Percentiles rank a stretch among this genome's conserved stretches.
Evolutionary conservation across 2,888 invertebrate genomes (phyloP).

Genomic region (Smittia sp.): DNA sequence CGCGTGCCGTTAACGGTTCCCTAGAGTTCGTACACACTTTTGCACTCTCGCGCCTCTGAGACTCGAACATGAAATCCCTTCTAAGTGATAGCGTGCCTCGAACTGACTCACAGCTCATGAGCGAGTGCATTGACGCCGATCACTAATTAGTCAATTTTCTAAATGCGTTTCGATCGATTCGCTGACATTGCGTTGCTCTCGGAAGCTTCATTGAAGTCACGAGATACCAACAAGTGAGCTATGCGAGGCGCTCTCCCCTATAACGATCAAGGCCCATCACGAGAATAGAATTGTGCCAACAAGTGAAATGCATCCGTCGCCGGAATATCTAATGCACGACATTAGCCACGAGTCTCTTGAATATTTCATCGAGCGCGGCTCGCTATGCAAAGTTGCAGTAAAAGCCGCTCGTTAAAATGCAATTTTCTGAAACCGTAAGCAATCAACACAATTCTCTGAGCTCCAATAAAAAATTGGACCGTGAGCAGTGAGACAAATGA

Average conservation of each 20-base stretch:
- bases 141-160: conserved; percentile 31
- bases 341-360: not conserved
- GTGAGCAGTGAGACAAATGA: conserved; percentile 1
- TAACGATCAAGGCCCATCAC: not conserved
- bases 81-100: too few relatives aligned
- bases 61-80: not conserved
- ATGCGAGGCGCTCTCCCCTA: not conserved
- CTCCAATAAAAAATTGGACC: conserved; percentile 12
- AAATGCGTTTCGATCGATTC: not conserved
- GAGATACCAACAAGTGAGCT: not conserved
- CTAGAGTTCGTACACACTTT: not conserved
- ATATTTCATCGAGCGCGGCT: not conserved
- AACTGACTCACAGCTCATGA: too few relatives aligned
- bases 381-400: not conserved
- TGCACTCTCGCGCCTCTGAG: not conserved
- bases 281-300: not conserved
- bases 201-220: conserved; percentile 1
- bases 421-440: not conserved
- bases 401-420: not conserved
- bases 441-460: conserved; percentile 10
- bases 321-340: not conserved
- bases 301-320: not conserved
- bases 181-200: not conserved
- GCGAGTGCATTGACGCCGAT: not conserved
- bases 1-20: not conserved